Evolutionary conservation across 2,888 invertebrate genomes (phyloP), one percentile per base, ranked within the genome.

Genomic region (Cheilosia impressa): DNA sequence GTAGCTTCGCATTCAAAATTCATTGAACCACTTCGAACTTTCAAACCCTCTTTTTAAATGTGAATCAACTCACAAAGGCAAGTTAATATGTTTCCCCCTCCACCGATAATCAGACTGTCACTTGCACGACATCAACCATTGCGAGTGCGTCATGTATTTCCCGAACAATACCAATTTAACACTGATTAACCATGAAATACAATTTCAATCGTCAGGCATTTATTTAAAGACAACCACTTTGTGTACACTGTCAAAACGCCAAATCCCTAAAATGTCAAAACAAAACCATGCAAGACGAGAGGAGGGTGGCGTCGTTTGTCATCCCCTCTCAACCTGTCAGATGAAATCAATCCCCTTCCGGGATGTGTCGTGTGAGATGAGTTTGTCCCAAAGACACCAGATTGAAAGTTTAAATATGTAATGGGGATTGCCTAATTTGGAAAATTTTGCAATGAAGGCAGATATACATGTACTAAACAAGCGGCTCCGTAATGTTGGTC

Each of bases 391-490:
- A 41, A 24, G 22, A 24, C 7, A 24, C 38, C 24, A 47, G 38
- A 63, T 63, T 63, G 73, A 63, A 73, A 73, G 31, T 63, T 73
- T 63, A 55, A 53, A 31, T 63, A 55, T 43, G 43, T 45, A 45
- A 73, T 31, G 73, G 41, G 55, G 63, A 73, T 62, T 55, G 63
- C 45, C 34, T 73, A 45, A 73, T 73, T 63, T 73, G 34, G 17
- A n/a, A 69, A 47, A 73, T 73, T 63, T 73, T 53, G 15, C 24
- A 69, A 57, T 47, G 41, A 38, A 52, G 34, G 3, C 50, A 34
- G 4, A 17, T 27, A 10, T 2, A 5, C 5, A 19, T 15, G n/a
- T n/a, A n/a, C 6, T 5, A 17, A 7, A 45, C 17, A 17, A 17
- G 50, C 19, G 22, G 7, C 22, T 9, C 53, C 5, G 63, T 34